Base-by-base conservation (phyloP, 2,888 invertebrate genomes). In the Amphipoea oculea region DNA sequence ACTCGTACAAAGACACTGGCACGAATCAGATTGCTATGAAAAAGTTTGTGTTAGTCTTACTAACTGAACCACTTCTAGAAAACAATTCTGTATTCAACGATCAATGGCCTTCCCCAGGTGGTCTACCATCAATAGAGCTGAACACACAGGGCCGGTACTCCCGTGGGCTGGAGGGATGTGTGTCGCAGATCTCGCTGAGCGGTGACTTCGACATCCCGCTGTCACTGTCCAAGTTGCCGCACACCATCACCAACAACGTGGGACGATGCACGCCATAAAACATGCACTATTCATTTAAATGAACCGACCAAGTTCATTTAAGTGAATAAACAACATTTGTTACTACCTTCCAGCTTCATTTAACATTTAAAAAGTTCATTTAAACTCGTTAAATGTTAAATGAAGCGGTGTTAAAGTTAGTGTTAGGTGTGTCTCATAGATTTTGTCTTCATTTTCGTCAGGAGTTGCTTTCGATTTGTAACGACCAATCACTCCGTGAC, bases 181-280 rank as follows among this genome's bases (percentile, higher is more conserved):
- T 99, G 90, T 98, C 98, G 67, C 98, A 98, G 95, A 97, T 99
- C 89, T 98, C 98, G 2, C 96, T 99, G 73, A 98, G 98, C 87
- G 98, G 98, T 23, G 98, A 99, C 94, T 98, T 98, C 92, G 98
- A 98, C 89, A 97, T 99, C 70, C 98, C 98, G 23, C 97, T 98
- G 66, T 98, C 98, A 12, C 96, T 98, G 65, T 97, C 97, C 20
- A 98, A 98, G 80, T 97, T 98, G 72, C 97, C 97, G 1, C 97
- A 97, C 92, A 97, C 97, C 76, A 97, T 97, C 90, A 97, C 97
- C 0, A 97, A 97, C 89, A 97, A 97, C 87, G 96, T 97, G 2
- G 97, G 97, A 40, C 91, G 96, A 79, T 97, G 97, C 90, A 90
- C 94, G 23, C 96, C 97, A 90, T 97, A 95, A 93, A 89, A 90